Conservation (phyloP, 2,113 vertebrate species). For the Cryptoleucopteryx plumbea region DNA sequence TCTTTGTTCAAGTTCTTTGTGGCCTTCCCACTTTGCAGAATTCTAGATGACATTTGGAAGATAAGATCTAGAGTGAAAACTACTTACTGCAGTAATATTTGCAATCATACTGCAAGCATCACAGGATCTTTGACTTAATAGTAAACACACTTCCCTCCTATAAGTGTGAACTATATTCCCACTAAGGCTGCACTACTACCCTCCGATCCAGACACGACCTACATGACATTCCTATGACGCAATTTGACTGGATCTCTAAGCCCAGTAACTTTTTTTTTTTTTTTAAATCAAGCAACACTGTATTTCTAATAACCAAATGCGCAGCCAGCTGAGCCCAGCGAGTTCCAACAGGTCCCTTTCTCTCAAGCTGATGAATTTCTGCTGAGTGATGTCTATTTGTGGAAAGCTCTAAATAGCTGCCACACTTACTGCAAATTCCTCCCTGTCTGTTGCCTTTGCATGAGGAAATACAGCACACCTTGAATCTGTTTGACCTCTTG, state of each 20-base stretch:
- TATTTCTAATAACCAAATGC: background rate
- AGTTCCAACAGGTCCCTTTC: background rate
- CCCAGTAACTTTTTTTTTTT: background rate
- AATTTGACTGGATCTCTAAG: background rate
- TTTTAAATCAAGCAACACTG: background rate
- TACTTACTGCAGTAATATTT: background rate
- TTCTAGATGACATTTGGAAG: background rate
- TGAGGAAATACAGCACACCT: background rate
- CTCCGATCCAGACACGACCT: background rate
- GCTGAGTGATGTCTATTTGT: background rate
- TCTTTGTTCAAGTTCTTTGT: background rate
- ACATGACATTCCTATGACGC: background rate
- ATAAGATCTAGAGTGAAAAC: background rate
- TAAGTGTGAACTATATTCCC: background rate
- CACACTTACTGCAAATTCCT: background rate
- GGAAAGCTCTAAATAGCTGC: background rate
- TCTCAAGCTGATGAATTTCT: background rate
- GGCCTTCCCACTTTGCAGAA: background rate
- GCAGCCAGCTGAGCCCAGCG: background rate
- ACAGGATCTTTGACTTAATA: background rate
- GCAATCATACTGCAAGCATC: background rate
- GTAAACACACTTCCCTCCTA: rapidly evolving
- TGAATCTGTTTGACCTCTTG: background rate
- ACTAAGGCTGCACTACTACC: background rate
- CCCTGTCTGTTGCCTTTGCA: background rate